Evolutionary conservation across 2,888 invertebrate species (phyloP).

Genomic region (Cheilosia urbana): DNA sequence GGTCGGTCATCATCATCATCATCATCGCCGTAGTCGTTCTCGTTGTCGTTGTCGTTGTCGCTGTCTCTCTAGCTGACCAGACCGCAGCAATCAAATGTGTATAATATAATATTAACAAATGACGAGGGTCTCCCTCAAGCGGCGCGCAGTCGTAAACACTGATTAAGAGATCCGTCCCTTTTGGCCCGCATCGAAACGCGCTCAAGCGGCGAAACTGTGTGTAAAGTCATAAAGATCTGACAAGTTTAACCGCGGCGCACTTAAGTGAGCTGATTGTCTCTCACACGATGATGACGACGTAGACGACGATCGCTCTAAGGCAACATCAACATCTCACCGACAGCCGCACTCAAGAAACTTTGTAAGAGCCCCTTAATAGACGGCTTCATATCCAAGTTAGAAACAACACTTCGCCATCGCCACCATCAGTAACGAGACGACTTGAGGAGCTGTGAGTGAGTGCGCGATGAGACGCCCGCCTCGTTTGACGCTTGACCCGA

Average conservation of each 20-base stretch:
- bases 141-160: constrained; percentile 73
- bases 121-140: constrained; percentile 69
- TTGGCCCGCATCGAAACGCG: constrained; percentile 57
- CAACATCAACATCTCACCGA: constrained; percentile 58
- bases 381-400: constrained; percentile 59
- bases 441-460: constrained; percentile 47
- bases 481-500: constrained; percentile 71
- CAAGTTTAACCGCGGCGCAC: constrained; percentile 68
- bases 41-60: constrained; percentile 31
- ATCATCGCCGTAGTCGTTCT: constrained; percentile 36
- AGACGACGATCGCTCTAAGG: constrained; percentile 57
- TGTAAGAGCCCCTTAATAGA: constrained; percentile 64
- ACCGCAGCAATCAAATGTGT: constrained; percentile 79
- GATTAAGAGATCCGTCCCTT: constrained; percentile 74
- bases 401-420: constrained; percentile 45
- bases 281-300: constrained; percentile 42
- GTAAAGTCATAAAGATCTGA: constrained; percentile 73
- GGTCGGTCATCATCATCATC: not conserved
- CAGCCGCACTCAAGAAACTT: constrained; percentile 65
- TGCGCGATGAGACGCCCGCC: constrained; percentile 52
- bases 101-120: constrained; percentile 71
- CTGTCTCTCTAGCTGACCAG: constrained; percentile 61
- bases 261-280: constrained; percentile 75
- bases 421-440: constrained; percentile 30
- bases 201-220: constrained; percentile 31